These are phyloP conservation scores for Acleris sparsana DNA, from an alignment of 2,888 invertebrate genomes.

Conservation along the genomic window DNA sequence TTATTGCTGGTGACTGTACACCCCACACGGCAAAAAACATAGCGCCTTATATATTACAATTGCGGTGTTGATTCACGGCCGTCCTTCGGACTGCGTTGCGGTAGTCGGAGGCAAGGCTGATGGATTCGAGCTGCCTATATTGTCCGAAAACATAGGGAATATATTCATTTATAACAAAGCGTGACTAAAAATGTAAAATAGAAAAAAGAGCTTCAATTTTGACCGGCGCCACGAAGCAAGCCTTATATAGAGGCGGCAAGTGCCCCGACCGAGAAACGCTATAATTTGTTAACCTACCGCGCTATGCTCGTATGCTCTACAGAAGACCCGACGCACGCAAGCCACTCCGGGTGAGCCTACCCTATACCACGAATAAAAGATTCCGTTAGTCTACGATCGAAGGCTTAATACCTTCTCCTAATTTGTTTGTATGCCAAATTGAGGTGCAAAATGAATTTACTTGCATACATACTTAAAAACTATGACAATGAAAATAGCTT, in stretches of 20 bases:
- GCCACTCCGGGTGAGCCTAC: constrained; percentile 55
- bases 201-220: constrained; percentile 5
- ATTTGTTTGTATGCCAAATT: constrained; percentile 76
- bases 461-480: constrained; percentile 75
- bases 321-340: constrained; percentile 28
- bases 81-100: not conserved
- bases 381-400: constrained; percentile 72
- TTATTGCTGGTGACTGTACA: too few relatives aligned
- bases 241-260: constrained; percentile 14
- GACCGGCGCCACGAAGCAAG: constrained; percentile 22
- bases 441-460: constrained; percentile 81
- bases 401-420: constrained; percentile 70
- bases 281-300: constrained; percentile 30
- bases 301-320: constrained; percentile 29
- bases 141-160: constrained; percentile 15
- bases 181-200: constrained; percentile 5
- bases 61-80: constrained; percentile 1
- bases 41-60: constrained; percentile 2
- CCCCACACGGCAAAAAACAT: too few relatives aligned
- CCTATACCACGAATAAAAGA: constrained; percentile 75
- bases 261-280: constrained; percentile 22
- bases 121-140: constrained; percentile 25
- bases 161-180: constrained; percentile 22
- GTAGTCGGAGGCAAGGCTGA: constrained; percentile 8
- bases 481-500: constrained; percentile 80